Evolutionary conservation across 2,797 vertebrate genomes (phyloP).

Genomic region (Pseudocheirus occidentalis): DNA sequence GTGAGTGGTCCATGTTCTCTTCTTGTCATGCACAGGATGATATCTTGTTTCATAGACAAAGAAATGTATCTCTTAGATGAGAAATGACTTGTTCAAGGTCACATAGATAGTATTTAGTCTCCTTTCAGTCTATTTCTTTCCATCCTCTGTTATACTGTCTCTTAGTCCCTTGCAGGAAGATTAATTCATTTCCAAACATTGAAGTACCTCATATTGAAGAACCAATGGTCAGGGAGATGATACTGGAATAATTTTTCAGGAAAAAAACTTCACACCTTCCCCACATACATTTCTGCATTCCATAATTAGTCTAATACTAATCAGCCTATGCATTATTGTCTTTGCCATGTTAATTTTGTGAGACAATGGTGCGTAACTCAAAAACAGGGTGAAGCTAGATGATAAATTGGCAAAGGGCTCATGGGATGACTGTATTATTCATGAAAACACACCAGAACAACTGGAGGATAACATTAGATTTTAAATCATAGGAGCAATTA

Average conservation of each 20-base stretch:
- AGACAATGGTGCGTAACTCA: slow-evolving; percentile 76
- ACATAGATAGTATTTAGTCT: neutral
- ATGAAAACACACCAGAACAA: slow-evolving; percentile 82
- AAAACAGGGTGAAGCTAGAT: slow-evolving; percentile 75
- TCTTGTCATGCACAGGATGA: neutral
- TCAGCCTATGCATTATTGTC: slow-evolving; percentile 71
- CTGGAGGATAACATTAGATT: slow-evolving; percentile 78
- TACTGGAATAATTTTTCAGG: slow-evolving; percentile 49
- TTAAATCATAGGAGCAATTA: slow-evolving; percentile 84
- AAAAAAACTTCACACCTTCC: slow-evolving; percentile 48
- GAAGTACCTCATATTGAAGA: neutral
- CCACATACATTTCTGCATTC: slow-evolving; percentile 23
- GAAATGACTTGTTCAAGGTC: neutral
- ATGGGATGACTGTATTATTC: slow-evolving; percentile 81
- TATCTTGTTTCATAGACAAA: neutral
- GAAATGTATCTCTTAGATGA: neutral
- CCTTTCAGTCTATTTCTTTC: neutral
- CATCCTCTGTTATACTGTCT: neutral
- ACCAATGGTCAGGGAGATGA: neutral
- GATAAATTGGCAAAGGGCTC: slow-evolving; percentile 68
- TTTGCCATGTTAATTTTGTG: slow-evolving; percentile 74
- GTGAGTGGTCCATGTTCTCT: neutral
- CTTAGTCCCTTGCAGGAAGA: neutral
- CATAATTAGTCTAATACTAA: slow-evolving; percentile 68
- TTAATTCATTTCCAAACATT: neutral